Percentiles rank a stretch among this genome's conserved stretches.
phyloP scores from a whole-genome alignment of 2,797 vertebrate species.

The Rhinella marina region DNA sequence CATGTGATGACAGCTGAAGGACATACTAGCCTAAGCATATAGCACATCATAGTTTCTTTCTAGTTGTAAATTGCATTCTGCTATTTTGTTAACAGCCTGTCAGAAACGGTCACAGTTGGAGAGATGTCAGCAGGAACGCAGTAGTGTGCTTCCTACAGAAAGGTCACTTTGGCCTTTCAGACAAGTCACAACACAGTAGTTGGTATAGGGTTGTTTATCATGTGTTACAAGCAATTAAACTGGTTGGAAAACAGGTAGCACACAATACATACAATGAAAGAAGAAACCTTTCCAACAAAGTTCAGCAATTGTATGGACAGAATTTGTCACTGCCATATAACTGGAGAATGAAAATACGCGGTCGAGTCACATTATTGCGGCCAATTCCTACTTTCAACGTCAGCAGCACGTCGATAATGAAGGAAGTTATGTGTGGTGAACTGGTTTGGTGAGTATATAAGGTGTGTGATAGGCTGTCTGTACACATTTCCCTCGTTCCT shows the following conservation, averaged over 20 bases:
- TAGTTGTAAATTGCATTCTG: slow-evolving; percentile 34
- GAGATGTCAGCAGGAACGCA: slow-evolving; percentile 34
- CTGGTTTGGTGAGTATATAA: too few relatives aligned
- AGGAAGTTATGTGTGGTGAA: too few relatives aligned
- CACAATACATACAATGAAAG: slow-evolving; percentile 11
- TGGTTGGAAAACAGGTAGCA: slow-evolving; percentile 4
- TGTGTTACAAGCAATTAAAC: slow-evolving; percentile 40
- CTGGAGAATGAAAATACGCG: too few relatives aligned
- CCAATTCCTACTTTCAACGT: too few relatives aligned
- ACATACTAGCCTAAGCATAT: not conserved
- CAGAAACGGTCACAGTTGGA: slow-evolving; percentile 36
- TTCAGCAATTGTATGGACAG: not conserved
- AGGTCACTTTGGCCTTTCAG: slow-evolving; percentile 51
- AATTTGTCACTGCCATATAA: not conserved
- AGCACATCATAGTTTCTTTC: slow-evolving; percentile 4
- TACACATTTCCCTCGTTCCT: too few relatives aligned
- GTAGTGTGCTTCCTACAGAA: slow-evolving; percentile 42
- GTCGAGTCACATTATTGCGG: too few relatives aligned
- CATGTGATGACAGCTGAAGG: not conserved
- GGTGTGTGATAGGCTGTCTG: too few relatives aligned
- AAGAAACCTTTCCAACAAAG: not conserved
- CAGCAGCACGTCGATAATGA: too few relatives aligned
- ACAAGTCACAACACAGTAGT: slow-evolving; percentile 44
- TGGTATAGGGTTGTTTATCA: slow-evolving; percentile 27
- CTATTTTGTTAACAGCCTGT: slow-evolving; percentile 44